A percentile compares a stretch with the other conserved stretches of the same genome.
phyloP scores from a whole-genome alignment of 1,140 invertebrate genomes.

The Diabrotica virgifera region DNA sequence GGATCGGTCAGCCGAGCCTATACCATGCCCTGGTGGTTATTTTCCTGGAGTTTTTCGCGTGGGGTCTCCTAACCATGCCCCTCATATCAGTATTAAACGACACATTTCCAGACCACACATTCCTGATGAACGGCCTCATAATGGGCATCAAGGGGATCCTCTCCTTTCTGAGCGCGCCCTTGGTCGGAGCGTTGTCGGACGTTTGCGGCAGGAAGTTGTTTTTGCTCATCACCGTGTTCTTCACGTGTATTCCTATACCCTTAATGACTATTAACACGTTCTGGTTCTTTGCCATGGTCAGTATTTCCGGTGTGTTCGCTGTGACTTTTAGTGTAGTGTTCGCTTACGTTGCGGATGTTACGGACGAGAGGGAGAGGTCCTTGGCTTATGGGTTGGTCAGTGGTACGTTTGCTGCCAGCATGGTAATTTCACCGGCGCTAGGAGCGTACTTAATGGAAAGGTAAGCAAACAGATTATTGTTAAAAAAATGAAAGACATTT shows the following conservation, averaged over 20 bases:
- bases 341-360: constrained; percentile 99
- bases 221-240: constrained; percentile 96
- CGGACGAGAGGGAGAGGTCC: constrained; percentile 92
- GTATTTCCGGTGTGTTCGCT: constrained; percentile 96
- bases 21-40: constrained; percentile 98
- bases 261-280: constrained; percentile 98
- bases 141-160: constrained; percentile 93
- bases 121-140: constrained; percentile 99
- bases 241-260: constrained; percentile 98
- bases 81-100: constrained; percentile 96
- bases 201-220: constrained; percentile 97
- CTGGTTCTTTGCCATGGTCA: constrained; percentile 99
- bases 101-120: constrained; percentile 98
- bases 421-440: constrained; percentile 94
- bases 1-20: constrained; percentile 89
- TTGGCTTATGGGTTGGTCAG: constrained; percentile 92
- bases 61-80: constrained; percentile 97
- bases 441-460: constrained; percentile 89
- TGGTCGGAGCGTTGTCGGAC: constrained; percentile 94
- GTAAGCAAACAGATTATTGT: constrained; percentile 52
- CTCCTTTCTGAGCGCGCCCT: constrained; percentile 93
- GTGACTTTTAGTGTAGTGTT: constrained; percentile 99
- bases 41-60: constrained; percentile 99
- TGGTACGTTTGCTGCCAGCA: constrained; percentile 97
- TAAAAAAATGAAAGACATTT: too few relatives aligned